Conservation (phyloP, 2,888 invertebrate genomes). For the Agrotis clavis region DNA sequence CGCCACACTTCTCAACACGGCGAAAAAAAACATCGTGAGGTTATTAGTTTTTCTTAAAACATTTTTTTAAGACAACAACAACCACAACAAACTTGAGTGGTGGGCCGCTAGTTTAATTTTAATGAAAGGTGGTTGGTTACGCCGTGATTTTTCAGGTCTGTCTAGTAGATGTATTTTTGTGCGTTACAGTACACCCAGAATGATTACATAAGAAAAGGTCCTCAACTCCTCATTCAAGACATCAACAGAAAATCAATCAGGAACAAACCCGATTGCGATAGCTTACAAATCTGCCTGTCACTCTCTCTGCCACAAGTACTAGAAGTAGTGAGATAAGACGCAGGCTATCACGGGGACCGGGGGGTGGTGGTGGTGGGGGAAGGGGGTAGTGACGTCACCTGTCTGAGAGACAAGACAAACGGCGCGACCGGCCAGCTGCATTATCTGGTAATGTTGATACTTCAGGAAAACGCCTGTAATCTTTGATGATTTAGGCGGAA, state of each 20-base stretch:
- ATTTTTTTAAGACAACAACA: not conserved
- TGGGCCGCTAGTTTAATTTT: too few relatives aligned
- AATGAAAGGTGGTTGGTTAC: too few relatives aligned
- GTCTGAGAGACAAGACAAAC: conserved; percentile 40
- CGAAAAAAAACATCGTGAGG: not conserved
- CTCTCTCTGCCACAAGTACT: conserved; percentile 3
- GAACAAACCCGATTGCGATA: not conserved
- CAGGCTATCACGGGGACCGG: not conserved
- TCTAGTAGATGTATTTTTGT: too few relatives aligned
- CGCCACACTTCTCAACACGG: not conserved
- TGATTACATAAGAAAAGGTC: not conserved
- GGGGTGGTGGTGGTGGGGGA: not conserved
- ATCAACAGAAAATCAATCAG: not conserved
- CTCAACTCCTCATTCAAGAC: not conserved
- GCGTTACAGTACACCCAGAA: too few relatives aligned
- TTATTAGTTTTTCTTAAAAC: not conserved
- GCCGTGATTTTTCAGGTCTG: too few relatives aligned
- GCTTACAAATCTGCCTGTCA: not conserved
- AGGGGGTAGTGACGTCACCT: conserved; percentile 28
- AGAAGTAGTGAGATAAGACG: conserved; percentile 13
- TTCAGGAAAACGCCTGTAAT: too few relatives aligned
- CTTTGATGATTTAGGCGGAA: too few relatives aligned
- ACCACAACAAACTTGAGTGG: not conserved
- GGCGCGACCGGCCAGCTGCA: conserved; percentile 7
- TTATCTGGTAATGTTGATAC: too few relatives aligned